A percentile compares a stretch with the other conserved stretches of the same genome.
Evolutionary conservation across 2,888 invertebrate genomes (phyloP).

Genomic region (Synergus japonicus): DNA sequence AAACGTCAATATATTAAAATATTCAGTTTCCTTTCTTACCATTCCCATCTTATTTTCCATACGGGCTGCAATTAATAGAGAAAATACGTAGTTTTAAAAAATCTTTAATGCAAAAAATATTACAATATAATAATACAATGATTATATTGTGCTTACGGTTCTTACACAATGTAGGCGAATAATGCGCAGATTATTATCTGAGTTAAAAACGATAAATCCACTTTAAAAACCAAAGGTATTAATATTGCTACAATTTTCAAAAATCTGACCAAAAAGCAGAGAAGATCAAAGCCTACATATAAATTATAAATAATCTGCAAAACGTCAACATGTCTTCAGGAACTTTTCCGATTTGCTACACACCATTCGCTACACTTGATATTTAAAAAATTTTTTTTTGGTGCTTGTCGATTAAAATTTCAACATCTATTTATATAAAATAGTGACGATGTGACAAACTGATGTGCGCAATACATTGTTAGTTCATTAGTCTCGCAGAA

Average conservation of each 20-base stretch:
- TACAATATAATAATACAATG: constrained; percentile 41
- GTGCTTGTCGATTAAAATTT: not conserved
- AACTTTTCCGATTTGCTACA: constrained; percentile 14
- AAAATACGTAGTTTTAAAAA: constrained; percentile 15
- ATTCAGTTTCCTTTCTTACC: not conserved
- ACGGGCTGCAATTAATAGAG: too few species aligned
- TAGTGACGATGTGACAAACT: not conserved
- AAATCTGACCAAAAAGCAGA: constrained; percentile 32
- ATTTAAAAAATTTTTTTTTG: not conserved
- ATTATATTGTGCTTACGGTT: constrained; percentile 40
- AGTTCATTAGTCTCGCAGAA: not conserved
- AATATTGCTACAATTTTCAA: constrained; percentile 11
- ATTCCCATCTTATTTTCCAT: not conserved
- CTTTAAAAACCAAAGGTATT: not conserved
- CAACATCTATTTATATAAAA: not conserved
- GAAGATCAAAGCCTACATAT: constrained; percentile 3
- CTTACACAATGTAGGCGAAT: constrained; percentile 39
- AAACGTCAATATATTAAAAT: constrained; percentile 43
- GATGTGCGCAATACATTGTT: not conserved
- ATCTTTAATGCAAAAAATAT: constrained; percentile 42
- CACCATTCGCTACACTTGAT: not conserved
- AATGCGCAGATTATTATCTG: constrained; percentile 41
- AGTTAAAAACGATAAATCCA: constrained; percentile 23
- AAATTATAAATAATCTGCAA: constrained; percentile 40
- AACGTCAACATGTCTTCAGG: constrained; percentile 29